Percentiles rank a stretch among this genome's conserved stretches.
Conservation (phyloP, 2,113 vertebrate species). For the Odocoileus virginianus region DNA sequence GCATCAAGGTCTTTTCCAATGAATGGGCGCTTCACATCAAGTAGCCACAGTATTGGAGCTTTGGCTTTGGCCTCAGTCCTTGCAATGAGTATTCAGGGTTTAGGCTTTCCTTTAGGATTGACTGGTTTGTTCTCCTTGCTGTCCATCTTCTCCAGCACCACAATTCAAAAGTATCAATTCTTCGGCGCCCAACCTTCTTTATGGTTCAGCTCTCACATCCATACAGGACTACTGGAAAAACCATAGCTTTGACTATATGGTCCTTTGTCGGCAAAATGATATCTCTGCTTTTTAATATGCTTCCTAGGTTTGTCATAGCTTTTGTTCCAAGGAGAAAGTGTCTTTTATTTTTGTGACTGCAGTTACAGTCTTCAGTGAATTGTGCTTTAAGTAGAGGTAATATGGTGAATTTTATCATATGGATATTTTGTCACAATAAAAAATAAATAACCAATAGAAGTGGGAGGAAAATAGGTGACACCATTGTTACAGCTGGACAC, state of each 20-base stretch:
- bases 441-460: background rate
- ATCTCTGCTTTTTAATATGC: background rate
- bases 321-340: background rate
- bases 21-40: background rate
- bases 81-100: background rate
- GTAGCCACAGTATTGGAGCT: background rate
- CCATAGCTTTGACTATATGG: background rate
- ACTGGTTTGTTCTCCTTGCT: background rate
- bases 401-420: background rate
- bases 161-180: background rate
- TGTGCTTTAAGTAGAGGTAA: background rate
- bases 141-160: background rate
- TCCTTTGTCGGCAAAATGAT: background rate
- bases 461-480: background rate
- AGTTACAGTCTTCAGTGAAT: background rate
- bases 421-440: background rate
- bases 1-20: background rate
- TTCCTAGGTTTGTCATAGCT: background rate
- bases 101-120: background rate
- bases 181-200: fast-evolving
- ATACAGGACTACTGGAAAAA: background rate
- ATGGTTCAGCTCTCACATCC: background rate
- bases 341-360: background rate
- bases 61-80: background rate
- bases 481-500: background rate